phyloP scores from a whole-genome alignment of 2,797 vertebrate genomes.

The Sternarchorhynchus goeldii region DNA sequence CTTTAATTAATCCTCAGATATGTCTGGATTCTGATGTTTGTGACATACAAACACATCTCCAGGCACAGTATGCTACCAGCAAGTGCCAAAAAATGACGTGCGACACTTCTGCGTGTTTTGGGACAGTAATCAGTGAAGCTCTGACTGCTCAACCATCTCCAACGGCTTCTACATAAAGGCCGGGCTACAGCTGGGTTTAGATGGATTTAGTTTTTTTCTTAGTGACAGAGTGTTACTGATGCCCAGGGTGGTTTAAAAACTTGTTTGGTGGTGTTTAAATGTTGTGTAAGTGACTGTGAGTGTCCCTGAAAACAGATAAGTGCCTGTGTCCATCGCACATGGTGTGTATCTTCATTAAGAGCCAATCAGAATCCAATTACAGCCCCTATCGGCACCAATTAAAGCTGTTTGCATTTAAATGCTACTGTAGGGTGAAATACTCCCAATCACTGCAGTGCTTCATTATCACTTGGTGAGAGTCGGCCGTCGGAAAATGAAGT shows the following conservation, averaged over 20 bases:
- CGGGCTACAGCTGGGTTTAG: neutral
- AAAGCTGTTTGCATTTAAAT: constrained; percentile 74
- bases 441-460: constrained; percentile 77
- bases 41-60: constrained; percentile 62
- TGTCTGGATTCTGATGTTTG: constrained; percentile 67
- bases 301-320: constrained; percentile 70
- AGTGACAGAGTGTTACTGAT: constrained; percentile 8
- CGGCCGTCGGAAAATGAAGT: constrained; percentile 54
- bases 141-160: no score
- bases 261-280: constrained; percentile 28
- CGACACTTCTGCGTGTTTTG: no score
- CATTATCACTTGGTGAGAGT: constrained; percentile 70
- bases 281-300: constrained; percentile 25
- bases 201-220: neutral
- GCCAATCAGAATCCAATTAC: constrained; percentile 84
- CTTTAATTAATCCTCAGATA: constrained; percentile 73
- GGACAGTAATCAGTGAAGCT: no score
- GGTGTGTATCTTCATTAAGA: constrained; percentile 80
- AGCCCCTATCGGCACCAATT: constrained; percentile 75
- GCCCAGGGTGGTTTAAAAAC: neutral
- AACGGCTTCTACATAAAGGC: neutral
- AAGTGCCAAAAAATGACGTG: constrained; percentile 51
- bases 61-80: constrained; percentile 56
- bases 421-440: constrained; percentile 72
- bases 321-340: constrained; percentile 72